phyloP scores from a whole-genome alignment of 2,888 invertebrate genomes.

The Plebejus melissa region DNA sequence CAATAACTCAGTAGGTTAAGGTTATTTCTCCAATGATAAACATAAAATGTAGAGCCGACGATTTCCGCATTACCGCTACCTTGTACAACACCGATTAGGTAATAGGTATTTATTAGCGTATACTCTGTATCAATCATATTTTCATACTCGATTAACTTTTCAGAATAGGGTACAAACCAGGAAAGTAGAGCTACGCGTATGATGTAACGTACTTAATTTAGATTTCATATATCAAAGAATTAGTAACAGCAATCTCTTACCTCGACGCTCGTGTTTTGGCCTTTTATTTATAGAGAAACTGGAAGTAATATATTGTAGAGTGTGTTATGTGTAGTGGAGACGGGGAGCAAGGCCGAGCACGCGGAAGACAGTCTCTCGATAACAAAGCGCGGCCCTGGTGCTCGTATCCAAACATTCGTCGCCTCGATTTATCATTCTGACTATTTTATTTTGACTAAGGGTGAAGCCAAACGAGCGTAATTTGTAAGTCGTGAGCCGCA shows the following conservation, averaged over 20 bases:
- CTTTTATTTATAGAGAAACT: slow-evolving; percentile 38
- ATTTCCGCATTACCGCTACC: not conserved
- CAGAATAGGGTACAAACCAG: not conserved
- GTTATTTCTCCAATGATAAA: slow-evolving; percentile 2
- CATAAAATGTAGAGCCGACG: not conserved
- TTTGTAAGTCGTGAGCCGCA: too few species aligned
- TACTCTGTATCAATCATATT: not conserved
- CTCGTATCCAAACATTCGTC: slow-evolving; percentile 38
- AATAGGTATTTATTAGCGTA: not conserved
- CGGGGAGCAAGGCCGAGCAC: slow-evolving; percentile 58
- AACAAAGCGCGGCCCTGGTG: slow-evolving; percentile 55
- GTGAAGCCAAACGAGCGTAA: too few species aligned
- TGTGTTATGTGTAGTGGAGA: slow-evolving; percentile 30
- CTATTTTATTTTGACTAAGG: not conserved
- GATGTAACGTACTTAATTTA: too few species aligned
- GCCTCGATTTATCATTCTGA: slow-evolving; percentile 31
- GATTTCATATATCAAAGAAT: not conserved
- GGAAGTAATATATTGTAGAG: slow-evolving; percentile 47
- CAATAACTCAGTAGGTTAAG: slow-evolving; percentile 3
- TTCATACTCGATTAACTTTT: not conserved
- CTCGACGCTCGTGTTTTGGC: slow-evolving; percentile 29
- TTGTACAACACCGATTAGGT: not conserved
- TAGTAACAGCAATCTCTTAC: slow-evolving; percentile 5
- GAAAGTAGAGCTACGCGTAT: not conserved
- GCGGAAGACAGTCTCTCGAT: slow-evolving; percentile 74